Evolutionary conservation across 2,113 vertebrate genomes (phyloP).

Genomic region (Grammomys surdaster): DNA sequence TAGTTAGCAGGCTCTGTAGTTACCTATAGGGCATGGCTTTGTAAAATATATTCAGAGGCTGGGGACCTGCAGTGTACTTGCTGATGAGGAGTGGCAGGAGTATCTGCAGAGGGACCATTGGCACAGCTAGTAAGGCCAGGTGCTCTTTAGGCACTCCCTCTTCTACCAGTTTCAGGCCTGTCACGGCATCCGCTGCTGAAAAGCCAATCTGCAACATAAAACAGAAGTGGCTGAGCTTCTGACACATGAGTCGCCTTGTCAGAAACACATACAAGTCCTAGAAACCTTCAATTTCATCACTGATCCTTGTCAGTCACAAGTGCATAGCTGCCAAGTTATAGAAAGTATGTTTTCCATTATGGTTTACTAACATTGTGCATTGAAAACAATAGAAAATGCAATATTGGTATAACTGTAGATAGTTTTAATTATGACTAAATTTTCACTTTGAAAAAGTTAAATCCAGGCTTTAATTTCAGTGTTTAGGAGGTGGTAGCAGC

Average conservation of each 20-base stretch:
- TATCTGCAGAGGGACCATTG: slow-evolving; percentile 98
- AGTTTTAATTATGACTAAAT: slow-evolving; percentile 25
- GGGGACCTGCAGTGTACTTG: slow-evolving; percentile 97
- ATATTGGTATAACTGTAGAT: not conserved
- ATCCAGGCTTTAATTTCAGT: not conserved
- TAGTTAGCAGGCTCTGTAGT: slow-evolving; percentile 35
- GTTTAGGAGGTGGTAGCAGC: not conserved
- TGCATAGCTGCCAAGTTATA: not conserved
- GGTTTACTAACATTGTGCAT: not conserved
- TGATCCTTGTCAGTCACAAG: not conserved
- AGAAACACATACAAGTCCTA: slow-evolving; percentile 39
- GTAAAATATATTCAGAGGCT: slow-evolving; percentile 95
- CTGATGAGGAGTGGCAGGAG: slow-evolving; percentile 96
- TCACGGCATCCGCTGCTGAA: slow-evolving; percentile 97
- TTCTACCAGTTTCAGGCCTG: slow-evolving; percentile 97
- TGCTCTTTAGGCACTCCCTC: slow-evolving; percentile 98
- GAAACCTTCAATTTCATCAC: not conserved
- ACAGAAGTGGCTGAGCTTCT: slow-evolving; percentile 52
- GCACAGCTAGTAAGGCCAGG: slow-evolving; percentile 96
- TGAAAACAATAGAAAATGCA: slow-evolving; percentile 34
- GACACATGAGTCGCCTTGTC: slow-evolving; percentile 22
- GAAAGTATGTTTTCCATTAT: not conserved
- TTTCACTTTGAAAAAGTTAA: slow-evolving; percentile 55
- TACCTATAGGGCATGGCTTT: slow-evolving; percentile 98
- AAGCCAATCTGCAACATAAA: slow-evolving; percentile 93